Conservation (phyloP, 2,888 invertebrate genomes). For the Xestia sexstrigata region DNA sequence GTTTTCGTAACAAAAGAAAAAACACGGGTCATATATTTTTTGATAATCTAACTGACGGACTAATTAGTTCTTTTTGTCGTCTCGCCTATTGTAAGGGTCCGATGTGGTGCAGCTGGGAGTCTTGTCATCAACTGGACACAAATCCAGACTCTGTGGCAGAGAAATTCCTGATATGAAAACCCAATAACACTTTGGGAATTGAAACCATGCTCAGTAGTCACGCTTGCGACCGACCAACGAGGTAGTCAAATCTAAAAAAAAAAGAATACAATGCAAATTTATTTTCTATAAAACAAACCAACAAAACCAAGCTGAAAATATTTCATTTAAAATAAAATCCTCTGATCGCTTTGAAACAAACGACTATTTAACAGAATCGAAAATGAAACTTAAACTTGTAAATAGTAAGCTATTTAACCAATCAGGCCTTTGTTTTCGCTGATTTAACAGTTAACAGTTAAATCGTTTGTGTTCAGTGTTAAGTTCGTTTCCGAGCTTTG, state of each 20-base stretch:
- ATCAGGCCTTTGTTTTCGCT: slow-evolving; percentile 61
- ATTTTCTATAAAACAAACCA: not conserved
- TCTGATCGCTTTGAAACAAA: slow-evolving; percentile 6
- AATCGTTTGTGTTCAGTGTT: slow-evolving; percentile 60
- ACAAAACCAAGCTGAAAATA: not conserved
- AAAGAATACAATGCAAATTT: not conserved
- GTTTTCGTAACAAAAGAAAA: no score
- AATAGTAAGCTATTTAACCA: slow-evolving; percentile 54
- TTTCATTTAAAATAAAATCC: slow-evolving; percentile 7
- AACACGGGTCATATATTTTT: no score
- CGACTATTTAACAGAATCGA: slow-evolving; percentile 15
- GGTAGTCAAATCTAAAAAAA: not conserved
- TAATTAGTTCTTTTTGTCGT: no score
- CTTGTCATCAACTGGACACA: no score
- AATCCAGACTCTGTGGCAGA: no score
- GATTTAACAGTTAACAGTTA: slow-evolving; percentile 61
- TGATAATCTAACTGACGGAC: no score
- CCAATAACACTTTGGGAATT: not conserved
- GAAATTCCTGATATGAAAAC: no score
- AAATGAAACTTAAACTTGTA: slow-evolving; percentile 35
- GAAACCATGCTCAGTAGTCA: not conserved
- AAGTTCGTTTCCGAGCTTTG: slow-evolving; percentile 63
- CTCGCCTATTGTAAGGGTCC: no score
- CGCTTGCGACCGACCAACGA: not conserved
- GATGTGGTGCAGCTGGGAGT: no score